Conservation (phyloP, 2,113 vertebrate genomes). For the Osmerus eperlanus region DNA sequence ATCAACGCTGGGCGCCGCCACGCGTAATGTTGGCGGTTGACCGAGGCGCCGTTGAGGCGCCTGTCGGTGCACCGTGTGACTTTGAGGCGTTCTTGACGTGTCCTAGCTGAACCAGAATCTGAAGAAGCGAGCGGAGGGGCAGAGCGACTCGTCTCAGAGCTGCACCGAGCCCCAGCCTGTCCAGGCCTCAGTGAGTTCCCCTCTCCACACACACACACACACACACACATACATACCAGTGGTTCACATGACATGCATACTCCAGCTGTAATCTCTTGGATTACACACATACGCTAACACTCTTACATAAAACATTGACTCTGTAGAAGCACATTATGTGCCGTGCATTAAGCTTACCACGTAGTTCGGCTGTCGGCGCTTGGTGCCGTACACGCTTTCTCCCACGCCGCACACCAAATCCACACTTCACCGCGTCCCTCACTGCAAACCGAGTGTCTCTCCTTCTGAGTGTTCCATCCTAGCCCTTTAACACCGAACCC, state of each 20-base stretch:
- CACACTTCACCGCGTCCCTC: not conserved
- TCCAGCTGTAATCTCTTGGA: constrained; percentile 9
- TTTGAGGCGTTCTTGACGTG: too few relatives aligned
- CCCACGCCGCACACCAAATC: constrained; percentile 6
- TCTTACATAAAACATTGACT: constrained; percentile 6
- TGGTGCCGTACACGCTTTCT: constrained; percentile 1
- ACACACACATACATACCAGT: not conserved
- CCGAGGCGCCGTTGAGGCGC: too few relatives aligned
- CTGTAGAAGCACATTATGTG: not conserved
- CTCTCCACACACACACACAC: not conserved
- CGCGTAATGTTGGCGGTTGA: too few relatives aligned
- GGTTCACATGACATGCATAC: constrained; percentile 3
- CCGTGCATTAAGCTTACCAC: constrained; percentile 3
- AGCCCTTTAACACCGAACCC: constrained; percentile 49
- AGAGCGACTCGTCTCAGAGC: constrained; percentile 64
- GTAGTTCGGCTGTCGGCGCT: not conserved
- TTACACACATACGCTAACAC: constrained; percentile 4
- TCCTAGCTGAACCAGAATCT: constrained; percentile 79
- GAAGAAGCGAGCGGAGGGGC: constrained; percentile 70
- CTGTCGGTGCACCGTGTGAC: too few relatives aligned
- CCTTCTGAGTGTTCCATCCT: constrained; percentile 43
- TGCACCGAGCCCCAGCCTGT: constrained; percentile 66
- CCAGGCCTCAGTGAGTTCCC: constrained; percentile 75
- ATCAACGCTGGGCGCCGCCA: too few relatives aligned
- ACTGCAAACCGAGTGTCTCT: constrained; percentile 33